phyloP scores from a whole-genome alignment of 2,797 vertebrate genomes.

The Remorina albescens region DNA sequence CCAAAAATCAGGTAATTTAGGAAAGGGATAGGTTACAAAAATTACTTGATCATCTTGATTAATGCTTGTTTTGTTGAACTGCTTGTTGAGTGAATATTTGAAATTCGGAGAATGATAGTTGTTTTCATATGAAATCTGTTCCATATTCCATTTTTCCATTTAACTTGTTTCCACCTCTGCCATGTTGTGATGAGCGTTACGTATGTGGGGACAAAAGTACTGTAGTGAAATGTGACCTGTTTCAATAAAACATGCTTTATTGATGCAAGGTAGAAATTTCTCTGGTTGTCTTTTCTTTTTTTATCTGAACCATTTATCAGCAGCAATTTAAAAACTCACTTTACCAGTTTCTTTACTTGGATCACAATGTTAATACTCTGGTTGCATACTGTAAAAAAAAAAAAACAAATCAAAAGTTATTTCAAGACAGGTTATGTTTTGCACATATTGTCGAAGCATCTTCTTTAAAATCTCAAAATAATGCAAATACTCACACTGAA shows the following conservation, averaged over 20 bases:
- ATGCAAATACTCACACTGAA: conserved; percentile 37
- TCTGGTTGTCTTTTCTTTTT: conserved; percentile 26
- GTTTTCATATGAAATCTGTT: conserved; percentile 67
- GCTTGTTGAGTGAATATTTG: conserved; percentile 35
- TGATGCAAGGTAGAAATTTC: conserved; percentile 62
- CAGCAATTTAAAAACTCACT: conserved; percentile 57
- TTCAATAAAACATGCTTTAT: conserved; percentile 81
- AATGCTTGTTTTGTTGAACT: conserved; percentile 23
- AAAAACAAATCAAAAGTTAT: conserved; percentile 49
- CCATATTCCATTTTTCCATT: conserved; percentile 77
- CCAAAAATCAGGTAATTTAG: conserved; percentile 72
- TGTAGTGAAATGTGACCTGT: conserved; percentile 56
- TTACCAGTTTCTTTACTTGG: conserved; percentile 42
- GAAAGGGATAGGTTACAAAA: conserved; percentile 41
- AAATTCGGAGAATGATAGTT: conserved; percentile 44
- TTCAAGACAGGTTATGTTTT: conserved; percentile 62
- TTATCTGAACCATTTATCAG: conserved; percentile 37
- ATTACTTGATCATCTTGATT: conserved; percentile 52
- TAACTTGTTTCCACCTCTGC: conserved; percentile 50
- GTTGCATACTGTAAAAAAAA: conserved; percentile 73
- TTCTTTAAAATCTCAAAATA: conserved; percentile 40
- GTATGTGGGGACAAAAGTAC: conserved; percentile 32
- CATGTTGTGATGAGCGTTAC: conserved; percentile 53
- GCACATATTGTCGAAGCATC: conserved; percentile 35
- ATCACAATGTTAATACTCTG: conserved; percentile 60